Evolutionary conservation across 2,888 invertebrate genomes (phyloP).

Genomic region (Scotopteryx bipunctaria): DNA sequence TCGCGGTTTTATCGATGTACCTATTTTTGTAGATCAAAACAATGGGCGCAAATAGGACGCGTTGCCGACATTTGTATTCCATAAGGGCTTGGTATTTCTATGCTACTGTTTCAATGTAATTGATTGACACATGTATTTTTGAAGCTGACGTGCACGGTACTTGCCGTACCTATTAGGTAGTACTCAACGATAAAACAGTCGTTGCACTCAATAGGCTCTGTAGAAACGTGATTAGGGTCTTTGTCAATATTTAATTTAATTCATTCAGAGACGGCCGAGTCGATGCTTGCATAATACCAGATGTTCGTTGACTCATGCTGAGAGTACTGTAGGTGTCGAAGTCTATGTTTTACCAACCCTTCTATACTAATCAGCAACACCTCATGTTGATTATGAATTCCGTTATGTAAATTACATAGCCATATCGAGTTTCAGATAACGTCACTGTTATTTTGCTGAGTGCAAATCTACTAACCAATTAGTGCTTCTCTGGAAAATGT

Average conservation of each 20-base stretch:
- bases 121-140: constrained; percentile 31
- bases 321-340: constrained; percentile 56
- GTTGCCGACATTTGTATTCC: constrained; percentile 42
- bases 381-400: constrained; percentile 19
- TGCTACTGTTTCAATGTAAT: constrained; percentile 39
- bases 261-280: constrained; percentile 38
- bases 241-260: constrained; percentile 34
- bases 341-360: constrained; percentile 47
- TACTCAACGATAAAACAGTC: constrained; percentile 5
- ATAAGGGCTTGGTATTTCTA: constrained; percentile 45
- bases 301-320: constrained; percentile 66
- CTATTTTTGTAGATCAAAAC: constrained; percentile 55
- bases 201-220: constrained; percentile 10
- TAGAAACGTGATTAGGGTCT: constrained; percentile 27
- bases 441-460: constrained; percentile 18
- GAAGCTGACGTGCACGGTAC: constrained; percentile 2
- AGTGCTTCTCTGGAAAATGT: constrained; percentile 24
- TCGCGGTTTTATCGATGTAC: constrained; percentile 37
- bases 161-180: constrained; percentile 7
- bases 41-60: constrained; percentile 47
- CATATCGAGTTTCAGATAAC: constrained; percentile 14
- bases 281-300: constrained; percentile 60
- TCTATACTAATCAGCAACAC: constrained; percentile 31
- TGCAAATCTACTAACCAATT: constrained; percentile 19
- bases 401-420: constrained; percentile 19